Percentiles rank a stretch among this genome's conserved stretches.
phyloP scores from a whole-genome alignment of 2,113 vertebrate genomes.

The Phrynosoma platyrhinos region DNA sequence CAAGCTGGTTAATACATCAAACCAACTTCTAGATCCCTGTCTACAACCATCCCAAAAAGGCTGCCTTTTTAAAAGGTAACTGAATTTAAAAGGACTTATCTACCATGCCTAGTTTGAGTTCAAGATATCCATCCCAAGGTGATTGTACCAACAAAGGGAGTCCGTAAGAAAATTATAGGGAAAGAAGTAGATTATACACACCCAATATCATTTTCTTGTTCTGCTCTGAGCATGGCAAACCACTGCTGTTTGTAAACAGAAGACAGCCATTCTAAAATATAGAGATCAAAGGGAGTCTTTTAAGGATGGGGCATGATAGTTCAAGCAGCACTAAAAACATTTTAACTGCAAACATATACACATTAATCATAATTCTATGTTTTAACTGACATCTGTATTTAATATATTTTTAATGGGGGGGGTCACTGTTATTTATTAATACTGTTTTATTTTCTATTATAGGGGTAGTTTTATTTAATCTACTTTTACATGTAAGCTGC shows the following conservation, averaged over 20 bases:
- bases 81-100: no score
- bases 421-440: no score
- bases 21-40: not conserved
- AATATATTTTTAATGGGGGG: no score
- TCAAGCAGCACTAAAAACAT: conserved; percentile 25
- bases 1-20: no score
- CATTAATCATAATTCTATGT: not conserved
- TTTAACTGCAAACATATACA: not conserved
- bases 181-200: conserved; percentile 74
- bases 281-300: conserved; percentile 26
- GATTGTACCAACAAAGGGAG: not conserved
- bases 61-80: not conserved
- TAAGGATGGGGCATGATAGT: conserved; percentile 38
- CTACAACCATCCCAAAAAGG: not conserved
- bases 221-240: conserved; percentile 96
- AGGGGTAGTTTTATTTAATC: no score
- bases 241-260: conserved; percentile 96
- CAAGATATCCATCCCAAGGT: no score
- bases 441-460: no score
- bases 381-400: no score
- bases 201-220: conserved; percentile 96
- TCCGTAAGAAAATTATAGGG: conserved; percentile 23
- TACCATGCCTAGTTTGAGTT: no score
- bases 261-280: conserved; percentile 89
- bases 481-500: no score